Evolutionary conservation across 2,888 invertebrate species (phyloP).

Genomic region (Stenoptilia bipunctidactyla): DNA sequence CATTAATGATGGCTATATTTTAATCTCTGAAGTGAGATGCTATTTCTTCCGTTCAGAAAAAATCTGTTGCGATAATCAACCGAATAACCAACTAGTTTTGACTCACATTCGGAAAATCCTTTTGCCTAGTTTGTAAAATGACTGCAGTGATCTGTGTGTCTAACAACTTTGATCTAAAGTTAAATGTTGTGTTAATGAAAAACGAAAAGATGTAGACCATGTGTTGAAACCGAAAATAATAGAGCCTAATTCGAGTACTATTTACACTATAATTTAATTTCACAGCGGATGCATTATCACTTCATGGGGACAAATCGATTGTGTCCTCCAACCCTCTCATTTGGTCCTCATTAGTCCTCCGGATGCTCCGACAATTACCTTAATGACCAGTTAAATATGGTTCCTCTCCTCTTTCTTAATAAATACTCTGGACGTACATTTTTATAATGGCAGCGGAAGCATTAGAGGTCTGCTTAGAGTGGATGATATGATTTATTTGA

Average conservation of each 20-base stretch:
- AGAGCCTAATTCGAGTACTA: neutral
- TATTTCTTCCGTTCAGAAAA: no score
- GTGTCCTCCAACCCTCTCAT: constrained; percentile 51
- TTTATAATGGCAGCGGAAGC: constrained; percentile 15
- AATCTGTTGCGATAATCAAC: no score
- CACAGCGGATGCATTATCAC: constrained; percentile 51
- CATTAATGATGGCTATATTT: no score
- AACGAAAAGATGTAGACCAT: no score
- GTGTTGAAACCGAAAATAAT: no score
- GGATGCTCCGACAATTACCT: constrained; percentile 56
- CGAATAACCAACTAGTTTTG: no score
- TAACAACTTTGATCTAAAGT: no score
- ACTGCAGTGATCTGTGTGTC: no score
- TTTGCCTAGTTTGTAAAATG: no score
- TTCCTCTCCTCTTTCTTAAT: constrained; percentile 16
- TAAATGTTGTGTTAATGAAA: no score
- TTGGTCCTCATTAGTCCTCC: constrained; percentile 61
- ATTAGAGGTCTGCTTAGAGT: constrained; percentile 15
- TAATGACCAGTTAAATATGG: constrained; percentile 46
- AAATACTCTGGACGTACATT: neutral
- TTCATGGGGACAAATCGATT: constrained; percentile 66
- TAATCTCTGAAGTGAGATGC: no score
- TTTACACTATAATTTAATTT: constrained; percentile 10
- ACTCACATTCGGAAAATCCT: no score
- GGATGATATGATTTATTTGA: constrained; percentile 10